A percentile compares a stretch with the other conserved stretches of the same genome.
These are phyloP conservation scores for Halcyon malimbica DNA, from an alignment of 2,113 vertebrate genomes.

Conservation along the genomic window DNA sequence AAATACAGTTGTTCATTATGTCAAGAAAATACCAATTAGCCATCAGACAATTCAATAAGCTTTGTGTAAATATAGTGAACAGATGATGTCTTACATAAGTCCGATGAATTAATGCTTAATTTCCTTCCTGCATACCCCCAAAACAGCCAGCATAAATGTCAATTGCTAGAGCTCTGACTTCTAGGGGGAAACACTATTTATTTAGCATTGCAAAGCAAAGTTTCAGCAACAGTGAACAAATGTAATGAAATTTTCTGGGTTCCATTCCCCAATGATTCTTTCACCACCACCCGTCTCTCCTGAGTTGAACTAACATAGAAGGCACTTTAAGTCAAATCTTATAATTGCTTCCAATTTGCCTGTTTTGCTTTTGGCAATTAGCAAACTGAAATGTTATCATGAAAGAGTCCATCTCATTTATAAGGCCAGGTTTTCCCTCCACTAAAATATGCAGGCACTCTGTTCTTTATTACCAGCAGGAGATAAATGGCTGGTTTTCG, in stretches of 20 bases:
- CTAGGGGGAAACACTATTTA: constrained; percentile 29
- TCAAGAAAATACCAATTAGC: constrained; percentile 76
- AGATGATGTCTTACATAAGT: constrained; percentile 70
- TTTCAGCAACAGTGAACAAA: constrained; percentile 62
- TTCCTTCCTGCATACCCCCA: constrained; percentile 24
- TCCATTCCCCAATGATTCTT: constrained; percentile 33
- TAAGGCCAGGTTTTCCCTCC: constrained; percentile 74
- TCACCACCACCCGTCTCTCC: background rate
- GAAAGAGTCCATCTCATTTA: constrained; percentile 82
- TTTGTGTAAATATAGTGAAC: constrained; percentile 68
- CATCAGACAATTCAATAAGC: constrained; percentile 68
- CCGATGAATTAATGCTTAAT: constrained; percentile 67
- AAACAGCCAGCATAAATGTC: constrained; percentile 41
- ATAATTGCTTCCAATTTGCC: constrained; percentile 84
- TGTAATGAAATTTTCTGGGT: constrained; percentile 44
- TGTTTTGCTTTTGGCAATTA: constrained; percentile 85
- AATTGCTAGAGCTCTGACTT: constrained; percentile 21
- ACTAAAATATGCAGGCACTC: constrained; percentile 86
- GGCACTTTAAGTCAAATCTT: constrained; percentile 73
- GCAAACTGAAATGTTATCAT: constrained; percentile 81
- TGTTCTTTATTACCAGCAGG: constrained; percentile 85
- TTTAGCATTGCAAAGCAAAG: constrained; percentile 41
- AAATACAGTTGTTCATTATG: constrained; percentile 69
- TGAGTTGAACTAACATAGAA: constrained; percentile 50
- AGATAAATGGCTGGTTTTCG: constrained; percentile 91